Conservation (phyloP, 2,797 vertebrate species). For the Rhadinocentrus ornatus region DNA sequence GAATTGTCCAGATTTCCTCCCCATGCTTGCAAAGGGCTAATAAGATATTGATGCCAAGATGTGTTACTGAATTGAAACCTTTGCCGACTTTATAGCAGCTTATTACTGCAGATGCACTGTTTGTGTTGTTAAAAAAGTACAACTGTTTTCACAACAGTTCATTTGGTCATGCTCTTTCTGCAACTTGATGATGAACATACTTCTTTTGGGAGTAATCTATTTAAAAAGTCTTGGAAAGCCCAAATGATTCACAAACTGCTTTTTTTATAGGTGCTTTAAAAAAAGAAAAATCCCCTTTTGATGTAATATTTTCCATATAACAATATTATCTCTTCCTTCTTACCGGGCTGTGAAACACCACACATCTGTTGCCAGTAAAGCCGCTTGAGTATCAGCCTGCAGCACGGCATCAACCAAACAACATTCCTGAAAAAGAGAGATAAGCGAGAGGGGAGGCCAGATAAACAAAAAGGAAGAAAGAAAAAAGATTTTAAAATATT, state of each 20-base stretch:
- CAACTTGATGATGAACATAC: neutral
- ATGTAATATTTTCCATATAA: neutral
- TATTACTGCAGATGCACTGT: neutral
- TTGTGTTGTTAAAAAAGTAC: neutral
- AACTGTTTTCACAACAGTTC: neutral
- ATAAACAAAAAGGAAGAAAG: neutral
- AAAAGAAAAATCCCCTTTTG: neutral
- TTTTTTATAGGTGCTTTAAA: neutral
- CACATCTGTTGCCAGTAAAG: slow-evolving; percentile 88
- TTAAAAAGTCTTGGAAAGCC: neutral
- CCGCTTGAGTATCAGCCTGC: slow-evolving; percentile 85
- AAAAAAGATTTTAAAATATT: neutral
- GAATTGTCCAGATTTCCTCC: too few species aligned
- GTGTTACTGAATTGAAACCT: too few species aligned
- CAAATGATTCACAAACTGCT: neutral
- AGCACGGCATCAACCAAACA: slow-evolving; percentile 86
- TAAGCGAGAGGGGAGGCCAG: slow-evolving; percentile 1
- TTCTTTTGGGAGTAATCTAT: neutral
- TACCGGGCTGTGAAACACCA: slow-evolving; percentile 97
- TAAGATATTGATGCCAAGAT: too few species aligned
- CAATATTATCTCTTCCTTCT: slow-evolving; percentile 35
- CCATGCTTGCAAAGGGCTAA: too few species aligned
- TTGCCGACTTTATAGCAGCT: too few species aligned
- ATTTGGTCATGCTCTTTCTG: neutral
- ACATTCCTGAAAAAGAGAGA: slow-evolving; percentile 80